Conservation (phyloP, 1,140 invertebrate species). For the Galendromus occidentalis region DNA sequence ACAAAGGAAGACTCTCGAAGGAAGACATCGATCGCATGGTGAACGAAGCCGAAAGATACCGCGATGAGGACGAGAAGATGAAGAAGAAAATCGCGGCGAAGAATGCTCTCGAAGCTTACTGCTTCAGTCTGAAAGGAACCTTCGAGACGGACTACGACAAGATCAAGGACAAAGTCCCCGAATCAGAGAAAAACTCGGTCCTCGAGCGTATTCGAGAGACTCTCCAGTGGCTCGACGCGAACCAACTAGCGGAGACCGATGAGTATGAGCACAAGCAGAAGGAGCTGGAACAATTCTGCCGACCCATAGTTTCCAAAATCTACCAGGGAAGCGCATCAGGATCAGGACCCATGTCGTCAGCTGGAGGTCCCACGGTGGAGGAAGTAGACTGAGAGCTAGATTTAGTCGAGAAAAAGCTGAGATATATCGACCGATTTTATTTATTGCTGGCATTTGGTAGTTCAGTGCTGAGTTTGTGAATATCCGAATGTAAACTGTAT, state of each 20-base stretch:
- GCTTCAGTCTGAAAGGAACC: slow-evolving; percentile 50
- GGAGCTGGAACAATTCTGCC: slow-evolving; percentile 26
- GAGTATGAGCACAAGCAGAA: slow-evolving; percentile 55
- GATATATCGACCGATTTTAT: no score
- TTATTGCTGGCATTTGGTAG: no score
- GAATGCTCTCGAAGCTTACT: slow-evolving; percentile 38
- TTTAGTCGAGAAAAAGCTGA: no score
- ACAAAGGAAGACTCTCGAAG: slow-evolving; percentile 31
- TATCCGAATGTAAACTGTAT: no score
- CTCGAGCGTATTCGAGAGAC: slow-evolving; percentile 78
- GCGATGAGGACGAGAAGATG: slow-evolving; percentile 72
- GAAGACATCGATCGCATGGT: slow-evolving; percentile 33
- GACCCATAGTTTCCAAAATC: slow-evolving; percentile 32
- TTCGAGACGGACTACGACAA: slow-evolving; percentile 36
- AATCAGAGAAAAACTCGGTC: slow-evolving; percentile 62
- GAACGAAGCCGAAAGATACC: slow-evolving; percentile 65
- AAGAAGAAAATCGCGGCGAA: slow-evolving; percentile 47
- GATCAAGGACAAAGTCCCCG: slow-evolving; percentile 44
- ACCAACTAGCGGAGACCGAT: slow-evolving; percentile 32
- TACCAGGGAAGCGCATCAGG: slow-evolving; percentile 29
- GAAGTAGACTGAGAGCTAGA: slow-evolving; percentile 78
- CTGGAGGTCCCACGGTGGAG: slow-evolving; percentile 64
- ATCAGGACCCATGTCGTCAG: slow-evolving; percentile 16
- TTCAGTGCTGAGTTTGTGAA: no score
- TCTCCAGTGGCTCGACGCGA: slow-evolving; percentile 45